Percentiles rank a stretch among this genome's conserved stretches.
Evolutionary conservation across 2,888 invertebrate species (phyloP).

Genomic region (Phalera bucephala): DNA sequence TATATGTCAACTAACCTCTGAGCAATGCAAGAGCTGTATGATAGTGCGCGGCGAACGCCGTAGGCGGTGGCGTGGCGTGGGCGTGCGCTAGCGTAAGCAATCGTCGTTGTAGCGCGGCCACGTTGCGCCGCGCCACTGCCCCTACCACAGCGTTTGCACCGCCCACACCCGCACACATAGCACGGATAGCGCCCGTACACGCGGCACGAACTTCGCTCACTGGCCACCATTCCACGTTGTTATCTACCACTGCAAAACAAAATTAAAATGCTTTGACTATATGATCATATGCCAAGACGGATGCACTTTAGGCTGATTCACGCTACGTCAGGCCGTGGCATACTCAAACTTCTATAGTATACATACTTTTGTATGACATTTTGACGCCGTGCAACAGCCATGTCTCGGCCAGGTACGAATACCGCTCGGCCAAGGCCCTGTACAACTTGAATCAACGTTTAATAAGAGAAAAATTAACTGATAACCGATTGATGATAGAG

Average conservation of each 20-base stretch:
- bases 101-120: conserved; percentile 67
- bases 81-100: conserved; percentile 66
- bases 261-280: too few relatives aligned
- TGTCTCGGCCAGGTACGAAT: too few relatives aligned
- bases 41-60: conserved; percentile 59
- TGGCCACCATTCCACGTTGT: conserved; percentile 67
- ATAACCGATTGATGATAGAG: too few relatives aligned
- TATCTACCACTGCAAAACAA: conserved; percentile 45
- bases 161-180: conserved; percentile 57
- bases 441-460: too few relatives aligned
- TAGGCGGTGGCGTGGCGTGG: conserved; percentile 59
- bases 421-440: too few relatives aligned
- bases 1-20: conserved; percentile 56
- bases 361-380: too few relatives aligned
- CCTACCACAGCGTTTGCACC: conserved; percentile 29
- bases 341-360: too few relatives aligned
- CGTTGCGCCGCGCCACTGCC: conserved; percentile 58
- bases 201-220: conserved; percentile 70
- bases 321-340: too few relatives aligned
- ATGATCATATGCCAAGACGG: too few relatives aligned
- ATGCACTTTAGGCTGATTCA: too few relatives aligned
- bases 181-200: conserved; percentile 58
- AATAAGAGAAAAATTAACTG: too few relatives aligned
- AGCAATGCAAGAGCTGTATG: conserved; percentile 69
- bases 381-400: too few relatives aligned